These are phyloP conservation scores for Plectus sambesii DNA, from an alignment of 1,140 invertebrate species.

Conservation along the genomic window DNA sequence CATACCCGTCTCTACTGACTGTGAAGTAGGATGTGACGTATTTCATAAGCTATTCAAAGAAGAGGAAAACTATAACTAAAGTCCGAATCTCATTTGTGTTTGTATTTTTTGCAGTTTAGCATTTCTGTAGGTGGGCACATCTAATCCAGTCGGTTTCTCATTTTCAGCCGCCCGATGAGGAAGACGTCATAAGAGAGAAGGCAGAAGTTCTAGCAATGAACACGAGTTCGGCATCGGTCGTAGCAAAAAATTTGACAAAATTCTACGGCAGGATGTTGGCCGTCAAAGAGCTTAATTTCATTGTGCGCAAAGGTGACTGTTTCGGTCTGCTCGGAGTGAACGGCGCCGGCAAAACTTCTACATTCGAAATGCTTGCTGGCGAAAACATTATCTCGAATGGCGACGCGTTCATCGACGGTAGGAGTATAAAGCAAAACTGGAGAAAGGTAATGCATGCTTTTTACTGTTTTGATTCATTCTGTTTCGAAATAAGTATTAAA, in stretches of 20 bases:
- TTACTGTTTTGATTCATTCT: too few relatives aligned
- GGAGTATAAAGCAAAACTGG: constrained; percentile 44
- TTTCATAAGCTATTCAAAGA: too few relatives aligned
- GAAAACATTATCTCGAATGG: constrained; percentile 58
- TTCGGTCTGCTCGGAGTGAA: constrained; percentile 37
- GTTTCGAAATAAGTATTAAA: too few relatives aligned
- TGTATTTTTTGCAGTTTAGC: too few relatives aligned
- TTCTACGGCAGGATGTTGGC: constrained; percentile 36
- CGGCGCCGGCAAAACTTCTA: constrained; percentile 54
- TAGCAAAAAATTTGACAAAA: constrained; percentile 21
- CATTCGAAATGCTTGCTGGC: constrained; percentile 63
- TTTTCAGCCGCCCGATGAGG: too few relatives aligned
- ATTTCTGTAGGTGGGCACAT: too few relatives aligned
- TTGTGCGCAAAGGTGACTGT: constrained; percentile 27
- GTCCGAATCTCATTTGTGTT: too few relatives aligned
- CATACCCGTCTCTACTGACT: too few relatives aligned
- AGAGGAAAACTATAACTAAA: too few relatives aligned
- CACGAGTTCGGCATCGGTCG: constrained; percentile 3
- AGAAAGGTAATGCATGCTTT: too few relatives aligned
- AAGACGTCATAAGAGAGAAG: constrained; percentile 29
- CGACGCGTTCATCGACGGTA: constrained; percentile 50
- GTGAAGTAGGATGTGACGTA: too few relatives aligned
- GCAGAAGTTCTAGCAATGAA: constrained; percentile 10
- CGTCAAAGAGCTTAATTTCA: constrained; percentile 36
- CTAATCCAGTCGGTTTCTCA: too few relatives aligned